These are phyloP conservation scores for Lordiphosa mommai DNA, from an alignment of 1,140 invertebrate species.

Conservation along the genomic window DNA sequence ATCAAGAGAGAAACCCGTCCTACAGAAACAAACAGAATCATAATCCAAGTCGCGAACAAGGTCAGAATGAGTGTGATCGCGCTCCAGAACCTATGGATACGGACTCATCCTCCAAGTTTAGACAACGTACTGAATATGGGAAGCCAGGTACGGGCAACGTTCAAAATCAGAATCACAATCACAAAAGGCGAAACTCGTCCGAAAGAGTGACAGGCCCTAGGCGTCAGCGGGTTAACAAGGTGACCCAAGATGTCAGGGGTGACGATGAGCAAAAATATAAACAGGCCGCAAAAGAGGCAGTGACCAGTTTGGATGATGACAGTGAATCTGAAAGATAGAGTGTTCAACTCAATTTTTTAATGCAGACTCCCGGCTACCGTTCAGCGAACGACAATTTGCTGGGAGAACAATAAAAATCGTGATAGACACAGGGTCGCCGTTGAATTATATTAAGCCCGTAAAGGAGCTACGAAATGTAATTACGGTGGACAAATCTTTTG, in stretches of 20 bases:
- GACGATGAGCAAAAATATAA: not conserved
- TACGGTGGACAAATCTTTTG: not conserved
- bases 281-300: not conserved
- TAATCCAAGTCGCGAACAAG: no score
- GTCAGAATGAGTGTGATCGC: no score
- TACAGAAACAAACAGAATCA: no score
- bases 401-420: not conserved
- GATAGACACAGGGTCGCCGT: not conserved
- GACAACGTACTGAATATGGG: no score
- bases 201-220: no score
- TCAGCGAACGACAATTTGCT: not conserved
- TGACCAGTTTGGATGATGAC: not conserved
- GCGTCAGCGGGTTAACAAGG: no score
- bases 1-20: slow-evolving; percentile 3
- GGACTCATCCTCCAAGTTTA: not conserved
- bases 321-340: not conserved
- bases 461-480: not conserved
- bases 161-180: no score
- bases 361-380: no score
- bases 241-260: not conserved
- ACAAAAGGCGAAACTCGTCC: no score
- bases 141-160: no score
- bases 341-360: not conserved
- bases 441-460: not conserved
- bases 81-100: slow-evolving; percentile 11